These are phyloP conservation scores for Hydraecia micacea DNA, from an alignment of 2,888 invertebrate genomes.

Conservation along the genomic window DNA sequence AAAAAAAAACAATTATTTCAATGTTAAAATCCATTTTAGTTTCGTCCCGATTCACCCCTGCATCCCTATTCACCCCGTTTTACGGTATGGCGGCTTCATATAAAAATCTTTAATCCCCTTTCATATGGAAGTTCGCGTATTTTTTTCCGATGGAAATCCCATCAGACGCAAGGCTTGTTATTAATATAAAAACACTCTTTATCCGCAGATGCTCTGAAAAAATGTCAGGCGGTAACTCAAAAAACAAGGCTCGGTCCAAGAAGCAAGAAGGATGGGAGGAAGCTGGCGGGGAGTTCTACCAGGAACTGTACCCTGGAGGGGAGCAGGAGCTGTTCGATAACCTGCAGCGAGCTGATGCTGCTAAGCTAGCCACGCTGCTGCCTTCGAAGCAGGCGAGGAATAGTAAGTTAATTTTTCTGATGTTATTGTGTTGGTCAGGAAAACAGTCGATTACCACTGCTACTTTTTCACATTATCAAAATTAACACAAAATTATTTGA, in stretches of 20 bases:
- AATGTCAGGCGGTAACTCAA: conserved; percentile 87
- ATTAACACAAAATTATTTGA: too few relatives aligned
- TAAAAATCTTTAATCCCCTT: too few relatives aligned
- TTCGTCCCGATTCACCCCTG: too few relatives aligned
- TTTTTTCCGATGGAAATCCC: not conserved
- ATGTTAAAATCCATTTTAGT: too few relatives aligned
- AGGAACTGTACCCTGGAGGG: conserved; percentile 94
- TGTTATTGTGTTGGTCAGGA: not conserved
- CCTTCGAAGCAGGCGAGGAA: conserved; percentile 95
- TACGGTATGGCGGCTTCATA: too few relatives aligned
- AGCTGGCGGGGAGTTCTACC: conserved; percentile 96
- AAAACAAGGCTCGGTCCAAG: conserved; percentile 82
- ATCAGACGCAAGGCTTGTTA: not conserved
- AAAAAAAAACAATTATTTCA: too few relatives aligned
- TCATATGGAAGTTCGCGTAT: not conserved
- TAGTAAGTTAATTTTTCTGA: conserved; percentile 85
- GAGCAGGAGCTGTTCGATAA: conserved; percentile 92
- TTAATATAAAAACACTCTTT: not conserved
- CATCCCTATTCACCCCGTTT: too few relatives aligned
- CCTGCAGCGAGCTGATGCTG: conserved; percentile 93
- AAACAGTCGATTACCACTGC: not conserved
- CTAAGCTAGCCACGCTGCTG: conserved; percentile 93
- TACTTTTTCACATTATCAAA: not conserved
- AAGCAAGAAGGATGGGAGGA: conserved; percentile 93
- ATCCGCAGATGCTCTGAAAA: conserved; percentile 73